Base-by-base conservation (phyloP, 1,140 invertebrate species). In the Calycopis cecrops region DNA sequence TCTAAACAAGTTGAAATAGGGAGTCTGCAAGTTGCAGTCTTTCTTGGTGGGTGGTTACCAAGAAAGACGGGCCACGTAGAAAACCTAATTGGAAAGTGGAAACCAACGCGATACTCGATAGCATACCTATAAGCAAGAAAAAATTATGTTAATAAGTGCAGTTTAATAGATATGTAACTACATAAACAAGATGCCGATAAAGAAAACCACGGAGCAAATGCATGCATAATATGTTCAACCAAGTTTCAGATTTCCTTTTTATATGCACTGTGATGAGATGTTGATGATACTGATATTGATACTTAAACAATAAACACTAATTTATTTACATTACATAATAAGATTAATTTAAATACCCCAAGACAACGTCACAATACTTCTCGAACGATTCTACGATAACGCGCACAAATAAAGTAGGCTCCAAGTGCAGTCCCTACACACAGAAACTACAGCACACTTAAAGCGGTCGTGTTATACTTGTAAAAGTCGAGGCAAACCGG, bases 401-500 rank as follows among this genome's bases (percentile, higher is more conserved):
- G 40, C 40, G 40, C 14, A 7, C 12, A 44, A 44, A 14, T 35
- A 14, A 11, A n/a, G n/a, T 50, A 9, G 9, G 33, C 17, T 12
- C 1, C 2, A 14, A 9, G 14, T 44, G 40, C 9, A 16, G 7
- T 44, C 40, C 9, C 16, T 28, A 35, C 48, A 14, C 12, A 28
- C n/a, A n/a, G 9, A 11, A 4, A 34, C 4, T 16, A 4, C 12
- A n/a, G 11, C 21, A 10, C 10, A 34, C 34, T 10, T 50, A 50
- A 50, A 50, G 14, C 6, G n/a, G 48, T 16, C 21, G 48, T 11
- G 12, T 33, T 50, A 9, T 50, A 34, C 12, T 35, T 33, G 34
- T 50, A 50, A 50, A 35, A 16, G 48, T 50, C 48, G 48, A 50
- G 48, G 28, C 48, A 34, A 14, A 28, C 48, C n/a, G 40, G 14